Conservation (phyloP, 2,888 invertebrate species). For the Polyommatus iphigenia region DNA sequence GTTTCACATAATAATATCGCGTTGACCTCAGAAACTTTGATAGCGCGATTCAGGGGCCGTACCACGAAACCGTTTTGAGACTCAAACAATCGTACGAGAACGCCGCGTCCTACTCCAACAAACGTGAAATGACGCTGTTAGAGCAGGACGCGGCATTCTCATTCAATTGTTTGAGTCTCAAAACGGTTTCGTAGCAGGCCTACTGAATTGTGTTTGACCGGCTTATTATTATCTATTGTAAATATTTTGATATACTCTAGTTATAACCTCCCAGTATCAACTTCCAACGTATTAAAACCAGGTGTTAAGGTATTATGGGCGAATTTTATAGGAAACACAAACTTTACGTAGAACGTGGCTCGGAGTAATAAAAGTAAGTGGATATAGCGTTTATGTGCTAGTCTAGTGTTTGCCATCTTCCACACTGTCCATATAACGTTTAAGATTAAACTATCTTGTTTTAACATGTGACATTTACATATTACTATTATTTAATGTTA, state of each 20-base stretch:
- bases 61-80: too few species aligned
- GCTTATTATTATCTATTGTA: neutral
- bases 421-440: slow-evolving; percentile 49
- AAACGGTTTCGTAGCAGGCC: too few species aligned
- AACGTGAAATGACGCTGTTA: too few species aligned
- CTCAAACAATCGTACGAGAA: too few species aligned
- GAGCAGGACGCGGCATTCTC: too few species aligned
- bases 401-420: slow-evolving; percentile 66
- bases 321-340: slow-evolving; percentile 53
- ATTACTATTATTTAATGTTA: slow-evolving; percentile 46
- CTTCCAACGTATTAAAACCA: neutral
- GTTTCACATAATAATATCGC: too few species aligned
- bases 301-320: slow-evolving; percentile 45
- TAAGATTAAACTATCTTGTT: slow-evolving; percentile 59
- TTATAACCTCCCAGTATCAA: neutral
- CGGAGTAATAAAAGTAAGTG: slow-evolving; percentile 64
- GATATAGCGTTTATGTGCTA: slow-evolving; percentile 62
- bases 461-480: slow-evolving; percentile 43
- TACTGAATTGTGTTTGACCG: too few species aligned
- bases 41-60: neutral
- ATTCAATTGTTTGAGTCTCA: too few species aligned
- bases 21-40: neutral
- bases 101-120: too few species aligned
- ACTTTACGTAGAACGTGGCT: slow-evolving; percentile 45
- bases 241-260: neutral